Base-by-base conservation (phyloP, 2,797 vertebrate genomes). In the Gallirallus australis region DNA sequence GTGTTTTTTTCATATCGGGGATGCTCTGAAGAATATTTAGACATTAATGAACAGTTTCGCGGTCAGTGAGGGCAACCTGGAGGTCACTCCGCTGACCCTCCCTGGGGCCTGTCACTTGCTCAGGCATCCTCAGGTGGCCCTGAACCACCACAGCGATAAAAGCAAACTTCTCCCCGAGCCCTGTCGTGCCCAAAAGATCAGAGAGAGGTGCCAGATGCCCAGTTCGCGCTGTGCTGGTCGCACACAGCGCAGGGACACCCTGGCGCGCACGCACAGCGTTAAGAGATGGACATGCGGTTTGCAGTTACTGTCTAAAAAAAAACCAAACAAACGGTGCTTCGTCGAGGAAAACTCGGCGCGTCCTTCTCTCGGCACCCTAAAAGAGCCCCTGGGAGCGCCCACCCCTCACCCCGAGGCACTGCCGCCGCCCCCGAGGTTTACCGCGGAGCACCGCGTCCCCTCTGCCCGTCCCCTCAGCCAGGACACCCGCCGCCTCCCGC, bases 141-240 rank as follows among this genome's bases (percentile, higher is more conserved):
- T 4, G 27, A 39, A 14, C 11, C 33, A 3, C 9, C 16, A 2
- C 4, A 7, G 24, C 5, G 20, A 10, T 2, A 28, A 37, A 19
- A 37, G 4, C 11, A 10, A 2, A 1, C 37, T 7, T 24, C 30
- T 18, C 30, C n/a, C 2, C 4, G 12, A 8, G 17, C 6, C 4
- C 3, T 13, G 2, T 0, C 2, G 40, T 1, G 65, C 54, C 71
- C 7, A 3, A 6, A 5, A 12, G 4, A 19, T 1, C 23, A 0
- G 12, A 15, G 15, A 19, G 17, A 25, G n/a, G 20, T 4, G 68
- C 27, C 57, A 7, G 47, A 35, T 3, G 54, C 47, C 0, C 16
- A 12, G 31, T 2, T 7, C 7, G 2, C 30, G 1, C 3, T 3
- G 47, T 1, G 68, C 40, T 1, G 42, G 9, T 10, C 25, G 17